Evolutionary conservation across 2,113 vertebrate genomes (phyloP).

Genomic region (Odobenus rosmarus): DNA sequence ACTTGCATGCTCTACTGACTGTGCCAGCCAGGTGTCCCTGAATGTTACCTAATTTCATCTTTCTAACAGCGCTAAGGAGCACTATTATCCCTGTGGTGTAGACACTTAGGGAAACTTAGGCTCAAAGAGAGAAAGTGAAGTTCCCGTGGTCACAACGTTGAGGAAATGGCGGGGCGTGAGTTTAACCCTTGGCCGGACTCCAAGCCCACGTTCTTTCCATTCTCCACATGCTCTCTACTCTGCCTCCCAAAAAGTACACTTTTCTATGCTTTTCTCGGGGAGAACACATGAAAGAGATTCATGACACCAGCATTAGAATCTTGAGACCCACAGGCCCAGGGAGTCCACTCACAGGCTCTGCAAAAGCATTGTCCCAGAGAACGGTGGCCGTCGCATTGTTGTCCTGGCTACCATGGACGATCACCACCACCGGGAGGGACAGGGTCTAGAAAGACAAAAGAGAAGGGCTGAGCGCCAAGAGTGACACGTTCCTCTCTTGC

Average conservation of each 20-base stretch:
- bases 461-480: neutral
- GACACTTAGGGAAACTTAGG: neutral
- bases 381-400: conserved; percentile 98
- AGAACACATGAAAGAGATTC: neutral
- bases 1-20: neutral
- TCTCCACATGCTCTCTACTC: neutral
- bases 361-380: conserved; percentile 98
- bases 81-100: neutral
- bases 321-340: accelerated
- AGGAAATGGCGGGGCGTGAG: neutral
- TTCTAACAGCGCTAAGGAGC: accelerated
- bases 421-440: conserved; percentile 97
- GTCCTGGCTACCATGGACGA: conserved; percentile 98
- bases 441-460: conserved; percentile 88
- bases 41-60: neutral
- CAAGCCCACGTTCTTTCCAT: neutral
- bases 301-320: neutral
- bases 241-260: neutral
- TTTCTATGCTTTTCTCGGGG: neutral
- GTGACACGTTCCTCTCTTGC: neutral
- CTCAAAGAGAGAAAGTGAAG: neutral
- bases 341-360: conserved; percentile 92
- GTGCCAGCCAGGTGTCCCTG: neutral
- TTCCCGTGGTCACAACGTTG: neutral
- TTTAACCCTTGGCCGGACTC: neutral